These are phyloP conservation scores for Craterocephalus amniculus DNA, from an alignment of 2,797 vertebrate genomes.

Conservation along the genomic window DNA sequence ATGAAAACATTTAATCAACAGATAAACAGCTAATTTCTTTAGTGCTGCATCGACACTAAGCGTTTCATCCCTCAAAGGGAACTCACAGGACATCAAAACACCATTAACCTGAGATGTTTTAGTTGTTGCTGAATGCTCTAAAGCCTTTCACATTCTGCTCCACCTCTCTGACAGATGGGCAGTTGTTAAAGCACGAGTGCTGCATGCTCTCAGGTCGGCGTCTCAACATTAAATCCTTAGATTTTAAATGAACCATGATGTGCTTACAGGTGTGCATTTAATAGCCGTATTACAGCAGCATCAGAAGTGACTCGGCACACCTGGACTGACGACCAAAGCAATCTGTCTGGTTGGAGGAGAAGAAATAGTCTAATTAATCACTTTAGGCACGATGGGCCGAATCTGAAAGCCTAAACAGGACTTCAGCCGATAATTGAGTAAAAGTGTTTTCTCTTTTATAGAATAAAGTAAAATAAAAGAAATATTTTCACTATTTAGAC, in stretches of 20 bases:
- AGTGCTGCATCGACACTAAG: background rate
- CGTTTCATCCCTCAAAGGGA: background rate
- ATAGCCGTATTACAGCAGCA: slow-evolving; percentile 30
- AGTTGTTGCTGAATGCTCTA: slow-evolving; percentile 5
- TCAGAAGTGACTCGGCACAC: slow-evolving; percentile 35
- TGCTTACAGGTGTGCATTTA: slow-evolving; percentile 59
- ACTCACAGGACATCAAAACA: background rate
- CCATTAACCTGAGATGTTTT: slow-evolving; percentile 10
- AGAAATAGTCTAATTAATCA: background rate
- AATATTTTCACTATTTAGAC: no score
- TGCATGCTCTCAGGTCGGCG: slow-evolving; percentile 33
- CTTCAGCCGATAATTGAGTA: background rate
- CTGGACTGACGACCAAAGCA: slow-evolving; percentile 24
- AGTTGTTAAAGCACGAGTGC: slow-evolving; percentile 3
- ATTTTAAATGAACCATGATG: slow-evolving; percentile 52
- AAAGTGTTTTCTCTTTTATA: no score
- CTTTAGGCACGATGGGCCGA: background rate
- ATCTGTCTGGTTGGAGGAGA: slow-evolving; percentile 9
- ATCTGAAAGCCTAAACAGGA: background rate
- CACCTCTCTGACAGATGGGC: slow-evolving; percentile 18
- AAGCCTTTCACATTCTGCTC: background rate
- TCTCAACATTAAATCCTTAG: slow-evolving; percentile 35
- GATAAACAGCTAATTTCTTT: background rate
- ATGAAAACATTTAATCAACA: background rate
- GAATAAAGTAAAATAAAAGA: no score